These are phyloP conservation scores for Suricata suricatta DNA, from an alignment of 2,113 vertebrate species.

Conservation along the genomic window DNA sequence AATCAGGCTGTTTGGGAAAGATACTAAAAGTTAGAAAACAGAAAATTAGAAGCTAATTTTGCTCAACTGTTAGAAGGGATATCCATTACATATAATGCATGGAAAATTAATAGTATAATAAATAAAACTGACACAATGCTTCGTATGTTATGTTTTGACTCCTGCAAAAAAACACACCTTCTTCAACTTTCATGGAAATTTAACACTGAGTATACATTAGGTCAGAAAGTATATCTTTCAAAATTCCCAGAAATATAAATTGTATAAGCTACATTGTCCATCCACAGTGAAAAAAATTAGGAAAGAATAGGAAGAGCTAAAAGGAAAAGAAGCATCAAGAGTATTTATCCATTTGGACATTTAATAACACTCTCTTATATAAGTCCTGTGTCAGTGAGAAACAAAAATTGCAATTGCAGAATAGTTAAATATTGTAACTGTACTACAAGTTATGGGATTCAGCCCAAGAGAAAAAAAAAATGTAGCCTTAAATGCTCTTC, in stretches of 20 bases:
- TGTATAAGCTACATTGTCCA: background rate
- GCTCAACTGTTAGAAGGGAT: background rate
- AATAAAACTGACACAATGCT: background rate
- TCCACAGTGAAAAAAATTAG: background rate
- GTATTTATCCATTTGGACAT: background rate
- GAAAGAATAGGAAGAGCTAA: background rate
- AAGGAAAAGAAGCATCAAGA: background rate
- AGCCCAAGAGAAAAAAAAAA: background rate
- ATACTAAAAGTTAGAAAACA: background rate
- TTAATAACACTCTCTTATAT: background rate
- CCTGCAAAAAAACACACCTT: background rate
- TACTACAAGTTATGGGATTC: background rate
- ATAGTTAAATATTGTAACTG: background rate
- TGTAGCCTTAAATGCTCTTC: constrained; percentile 27
- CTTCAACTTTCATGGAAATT: background rate
- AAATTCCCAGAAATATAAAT: background rate
- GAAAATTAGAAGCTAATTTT: constrained; percentile 4
- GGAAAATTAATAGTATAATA: background rate
- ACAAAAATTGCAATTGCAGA: background rate
- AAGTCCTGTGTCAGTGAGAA: background rate
- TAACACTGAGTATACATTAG: background rate
- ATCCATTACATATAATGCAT: background rate
- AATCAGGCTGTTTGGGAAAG: background rate
- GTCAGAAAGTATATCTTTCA: background rate
- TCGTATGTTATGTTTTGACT: background rate